A percentile compares a stretch with the other conserved stretches of the same genome.
These are phyloP conservation scores for Clostera curtula DNA, from an alignment of 2,888 invertebrate species.

Conservation along the genomic window DNA sequence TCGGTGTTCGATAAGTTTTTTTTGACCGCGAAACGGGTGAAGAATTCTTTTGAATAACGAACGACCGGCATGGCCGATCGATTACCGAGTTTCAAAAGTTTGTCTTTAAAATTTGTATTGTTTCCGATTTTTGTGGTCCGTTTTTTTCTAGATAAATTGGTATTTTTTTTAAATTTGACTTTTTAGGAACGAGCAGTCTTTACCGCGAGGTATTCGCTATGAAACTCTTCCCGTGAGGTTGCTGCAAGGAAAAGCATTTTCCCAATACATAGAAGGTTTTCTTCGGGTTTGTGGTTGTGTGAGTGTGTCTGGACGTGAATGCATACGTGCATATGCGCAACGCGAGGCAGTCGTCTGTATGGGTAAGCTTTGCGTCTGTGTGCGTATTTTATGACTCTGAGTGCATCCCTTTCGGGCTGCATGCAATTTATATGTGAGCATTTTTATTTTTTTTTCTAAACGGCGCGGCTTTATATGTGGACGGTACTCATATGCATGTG, in stretches of 20 bases:
- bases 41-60: constrained; percentile 46
- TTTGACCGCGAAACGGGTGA: constrained; percentile 49
- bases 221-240: constrained; percentile 74
- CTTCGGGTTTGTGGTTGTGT: constrained; percentile 50
- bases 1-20: constrained; percentile 42
- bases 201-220: constrained; percentile 76
- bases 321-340: constrained; percentile 44
- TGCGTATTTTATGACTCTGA: constrained; percentile 72
- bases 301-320: constrained; percentile 33
- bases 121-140: constrained; percentile 26
- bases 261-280: constrained; percentile 69
- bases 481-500: constrained; percentile 50
- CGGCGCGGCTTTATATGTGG: constrained; percentile 49
- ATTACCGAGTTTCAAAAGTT: constrained; percentile 37
- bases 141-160: constrained; percentile 29
- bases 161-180: constrained; percentile 31
- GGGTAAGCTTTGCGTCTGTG: constrained; percentile 33
- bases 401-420: constrained; percentile 75
- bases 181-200: constrained; percentile 58
- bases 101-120: constrained; percentile 27
- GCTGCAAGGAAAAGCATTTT: constrained; percentile 75
- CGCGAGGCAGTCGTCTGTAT: constrained; percentile 35
- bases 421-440: constrained; percentile 72
- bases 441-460: constrained; percentile 71
- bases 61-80: constrained; percentile 46